phyloP scores from a whole-genome alignment of 2,888 invertebrate species.

The Smittia sp. region DNA sequence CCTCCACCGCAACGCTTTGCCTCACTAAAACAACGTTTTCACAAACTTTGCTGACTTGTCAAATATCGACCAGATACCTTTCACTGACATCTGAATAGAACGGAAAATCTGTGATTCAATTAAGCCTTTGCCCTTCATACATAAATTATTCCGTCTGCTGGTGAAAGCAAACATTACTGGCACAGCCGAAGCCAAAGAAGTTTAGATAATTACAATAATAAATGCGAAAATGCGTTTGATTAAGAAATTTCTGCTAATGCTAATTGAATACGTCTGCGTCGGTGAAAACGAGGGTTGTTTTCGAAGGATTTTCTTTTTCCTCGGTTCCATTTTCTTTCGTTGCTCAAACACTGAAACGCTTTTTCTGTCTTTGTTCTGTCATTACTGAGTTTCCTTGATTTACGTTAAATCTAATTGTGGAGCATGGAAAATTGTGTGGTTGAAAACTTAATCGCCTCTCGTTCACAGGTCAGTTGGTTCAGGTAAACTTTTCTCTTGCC shows the following conservation, averaged over 20 bases:
- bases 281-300: conserved; percentile 5
- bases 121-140: neutral
- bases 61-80: no score
- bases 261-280: neutral
- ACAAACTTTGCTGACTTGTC: no score
- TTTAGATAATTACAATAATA: neutral
- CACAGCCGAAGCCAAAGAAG: neutral
- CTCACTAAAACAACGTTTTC: no score
- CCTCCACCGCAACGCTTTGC: no score
- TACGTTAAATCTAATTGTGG: conserved; percentile 10
- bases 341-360: neutral
- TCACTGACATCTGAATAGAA: neutral
- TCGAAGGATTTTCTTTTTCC: conserved; percentile 25
- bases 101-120: neutral
- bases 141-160: neutral
- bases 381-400: neutral
- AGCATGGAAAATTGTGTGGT: neutral
- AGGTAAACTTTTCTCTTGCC: no score
- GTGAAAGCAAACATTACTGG: neutral
- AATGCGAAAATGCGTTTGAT: conserved; percentile 5
- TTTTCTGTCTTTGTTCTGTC: conserved; percentile 13
- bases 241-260: neutral
- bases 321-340: conserved; percentile 4
- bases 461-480: conserved; percentile 28
- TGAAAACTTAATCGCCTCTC: neutral